Conservation (phyloP, 2,888 invertebrate species). For the Brachylomia viminalis region DNA sequence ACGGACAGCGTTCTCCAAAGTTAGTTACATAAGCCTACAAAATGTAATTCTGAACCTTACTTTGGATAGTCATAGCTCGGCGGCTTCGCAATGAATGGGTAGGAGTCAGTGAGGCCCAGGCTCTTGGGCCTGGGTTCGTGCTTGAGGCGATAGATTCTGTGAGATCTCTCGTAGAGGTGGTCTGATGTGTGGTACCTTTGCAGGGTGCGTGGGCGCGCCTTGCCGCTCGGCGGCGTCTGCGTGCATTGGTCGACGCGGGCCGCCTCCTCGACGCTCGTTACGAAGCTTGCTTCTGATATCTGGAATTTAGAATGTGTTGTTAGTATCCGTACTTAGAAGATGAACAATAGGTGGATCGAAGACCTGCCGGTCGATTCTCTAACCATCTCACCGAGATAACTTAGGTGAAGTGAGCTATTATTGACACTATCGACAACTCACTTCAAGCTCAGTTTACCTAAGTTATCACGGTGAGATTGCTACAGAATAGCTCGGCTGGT, state of each 20-base stretch:
- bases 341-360: background rate
- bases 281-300: slow-evolving; percentile 89
- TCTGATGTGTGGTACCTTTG: slow-evolving; percentile 90
- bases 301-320: slow-evolving; percentile 65
- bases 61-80: slow-evolving; percentile 85
- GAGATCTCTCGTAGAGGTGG: slow-evolving; percentile 82
- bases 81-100: slow-evolving; percentile 83
- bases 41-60: slow-evolving; percentile 75
- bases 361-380: too few relatives aligned
- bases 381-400: too few relatives aligned
- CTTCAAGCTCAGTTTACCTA: too few relatives aligned
- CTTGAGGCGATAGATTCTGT: slow-evolving; percentile 75
- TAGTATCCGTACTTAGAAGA: background rate
- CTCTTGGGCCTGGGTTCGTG: slow-evolving; percentile 81
- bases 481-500: too few relatives aligned
- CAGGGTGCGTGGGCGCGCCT: slow-evolving; percentile 86
- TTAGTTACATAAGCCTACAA: slow-evolving; percentile 69
- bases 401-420: too few relatives aligned
- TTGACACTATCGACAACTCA: too few relatives aligned
- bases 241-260: slow-evolving; percentile 86
- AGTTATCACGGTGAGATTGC: too few relatives aligned
- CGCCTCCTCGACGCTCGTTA: slow-evolving; percentile 86
- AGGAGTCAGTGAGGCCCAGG: slow-evolving; percentile 84
- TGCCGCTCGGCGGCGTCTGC: slow-evolving; percentile 87
- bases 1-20: slow-evolving; percentile 28